Conservation (phyloP, 2,888 invertebrate species). For the Amphipoea lucens region DNA sequence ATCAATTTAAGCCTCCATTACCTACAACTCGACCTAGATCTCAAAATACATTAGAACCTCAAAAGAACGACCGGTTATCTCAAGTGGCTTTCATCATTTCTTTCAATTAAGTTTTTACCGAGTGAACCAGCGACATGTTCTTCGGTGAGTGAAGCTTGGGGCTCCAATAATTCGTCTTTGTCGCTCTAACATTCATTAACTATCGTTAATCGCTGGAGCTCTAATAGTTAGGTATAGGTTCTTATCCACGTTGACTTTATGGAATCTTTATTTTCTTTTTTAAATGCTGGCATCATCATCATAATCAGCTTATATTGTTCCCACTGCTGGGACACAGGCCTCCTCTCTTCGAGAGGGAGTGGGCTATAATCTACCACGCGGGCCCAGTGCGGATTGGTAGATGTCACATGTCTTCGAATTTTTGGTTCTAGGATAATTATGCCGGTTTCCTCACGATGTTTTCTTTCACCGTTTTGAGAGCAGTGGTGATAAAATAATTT, state of each 20-base stretch:
- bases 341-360: too few species aligned
- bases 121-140: conserved; percentile 5
- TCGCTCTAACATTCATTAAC: conserved; percentile 34
- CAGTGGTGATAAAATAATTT: too few species aligned
- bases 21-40: conserved; percentile 9
- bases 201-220: conserved; percentile 20
- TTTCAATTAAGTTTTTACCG: conserved; percentile 44
- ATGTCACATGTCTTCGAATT: too few species aligned
- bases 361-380: too few species aligned
- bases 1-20: neutral
- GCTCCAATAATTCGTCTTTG: conserved; percentile 27
- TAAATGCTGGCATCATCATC: too few species aligned
- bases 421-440: too few species aligned
- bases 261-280: neutral
- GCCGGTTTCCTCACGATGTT: too few species aligned
- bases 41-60: conserved; percentile 12
- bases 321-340: too few species aligned
- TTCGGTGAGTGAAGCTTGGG: conserved; percentile 1
- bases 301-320: too few species aligned
- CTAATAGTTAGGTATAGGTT: neutral
- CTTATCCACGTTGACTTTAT: neutral
- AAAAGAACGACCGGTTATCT: conserved; percentile 20
- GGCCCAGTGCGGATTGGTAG: too few species aligned
- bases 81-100: conserved; percentile 31
- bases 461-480: too few species aligned